Evolutionary conservation across 2,888 invertebrate species (phyloP).

Genomic region (Junonia oenone): DNA sequence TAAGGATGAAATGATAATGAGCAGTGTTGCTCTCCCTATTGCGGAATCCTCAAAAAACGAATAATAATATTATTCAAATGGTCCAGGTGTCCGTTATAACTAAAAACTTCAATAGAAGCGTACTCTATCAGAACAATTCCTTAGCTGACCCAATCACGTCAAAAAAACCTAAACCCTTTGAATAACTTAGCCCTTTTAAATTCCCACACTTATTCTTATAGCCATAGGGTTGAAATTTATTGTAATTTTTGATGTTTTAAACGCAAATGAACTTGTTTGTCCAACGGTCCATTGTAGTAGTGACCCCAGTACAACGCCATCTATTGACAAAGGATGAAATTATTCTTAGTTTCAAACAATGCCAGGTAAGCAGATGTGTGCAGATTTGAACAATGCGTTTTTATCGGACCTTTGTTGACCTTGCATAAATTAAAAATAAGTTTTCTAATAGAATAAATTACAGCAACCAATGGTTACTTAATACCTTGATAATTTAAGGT

Average conservation of each 20-base stretch:
- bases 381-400: constrained; percentile 26
- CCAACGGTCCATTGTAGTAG: constrained; percentile 36
- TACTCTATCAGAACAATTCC: constrained; percentile 39
- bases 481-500: background rate
- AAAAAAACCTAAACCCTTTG: constrained; percentile 28
- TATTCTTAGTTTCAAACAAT: constrained; percentile 36
- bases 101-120: constrained; percentile 43
- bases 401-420: constrained; percentile 25
- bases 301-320: constrained; percentile 36
- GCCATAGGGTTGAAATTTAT: constrained; percentile 19
- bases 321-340: constrained; percentile 35
- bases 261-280: constrained; percentile 25
- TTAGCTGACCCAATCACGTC: constrained; percentile 48
- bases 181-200: constrained; percentile 13
- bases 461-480: background rate
- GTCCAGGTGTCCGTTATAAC: constrained; percentile 52
- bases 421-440: constrained; percentile 19
- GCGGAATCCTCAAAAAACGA: constrained; percentile 6
- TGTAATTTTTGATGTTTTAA: background rate
- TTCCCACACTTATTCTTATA: constrained; percentile 15
- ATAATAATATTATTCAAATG: constrained; percentile 41
- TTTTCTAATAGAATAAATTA: constrained; percentile 19
- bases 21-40: background rate
- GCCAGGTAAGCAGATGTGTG: constrained; percentile 57
- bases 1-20: background rate